Evolutionary conservation across 2,888 invertebrate genomes (phyloP), one percentile per base, ranked within the genome.

Genomic region (Camponotus fellah): DNA sequence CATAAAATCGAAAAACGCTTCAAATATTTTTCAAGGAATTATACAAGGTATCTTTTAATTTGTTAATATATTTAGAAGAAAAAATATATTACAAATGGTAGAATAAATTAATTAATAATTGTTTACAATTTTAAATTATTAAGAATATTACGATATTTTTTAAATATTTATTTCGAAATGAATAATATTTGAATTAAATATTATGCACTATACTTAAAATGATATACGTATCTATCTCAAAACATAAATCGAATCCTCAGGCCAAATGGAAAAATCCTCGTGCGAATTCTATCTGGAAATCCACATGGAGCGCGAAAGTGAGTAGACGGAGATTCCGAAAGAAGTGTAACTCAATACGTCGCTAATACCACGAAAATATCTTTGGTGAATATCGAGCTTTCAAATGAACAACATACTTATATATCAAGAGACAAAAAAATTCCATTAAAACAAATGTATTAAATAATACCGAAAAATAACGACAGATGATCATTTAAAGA

Each of bases 211-310:
- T 26, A 46, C 34, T 58, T 58, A 58, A 17, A 79, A 8, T 21
- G n/a, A 56, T 56, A 77, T 26, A 49, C 26, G 17, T 58, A 26
- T 26, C 71, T 80, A 43, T 71, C 49, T 80, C 37, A 60, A 80
- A 77, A 68, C 56, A 58, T 58, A 58, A 79, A 87, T 88, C 86
- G 87, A 89, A 88, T 88, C 80, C 83, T 84, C 62, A 85, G 77
- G 69, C 83, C 87, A 82, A 86, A 71, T 86, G 75, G 84, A 85
- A 82, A 91, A 91, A 93, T 92, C 93, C 92, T 92, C 93, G 93
- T 93, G 93, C 91, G 93, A 93, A 92, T 92, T 90, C 87, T 83
- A 84, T 85, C 83, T 87, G 88, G 90, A 90, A 92, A 91, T 92
- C 90, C 91, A 89, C 87, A 82, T 87, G 85, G 90, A 88, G 80